Conservation (phyloP, 2,888 invertebrate genomes). For the Archaeoteleia sp. region DNA sequence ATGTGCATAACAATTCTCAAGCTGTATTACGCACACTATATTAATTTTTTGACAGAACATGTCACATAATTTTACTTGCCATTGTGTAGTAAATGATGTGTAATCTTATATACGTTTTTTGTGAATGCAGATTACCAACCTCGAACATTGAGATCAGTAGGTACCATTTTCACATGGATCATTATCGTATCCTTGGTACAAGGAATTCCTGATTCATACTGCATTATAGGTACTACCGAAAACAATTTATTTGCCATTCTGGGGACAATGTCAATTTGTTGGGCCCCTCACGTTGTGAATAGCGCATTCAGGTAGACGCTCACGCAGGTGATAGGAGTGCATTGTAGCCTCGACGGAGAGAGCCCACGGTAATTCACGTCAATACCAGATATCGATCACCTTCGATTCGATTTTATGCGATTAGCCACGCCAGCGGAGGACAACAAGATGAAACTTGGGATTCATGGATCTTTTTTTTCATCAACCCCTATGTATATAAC, state of each 20-base stretch:
- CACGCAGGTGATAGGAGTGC: not conserved
- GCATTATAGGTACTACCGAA: too few relatives aligned
- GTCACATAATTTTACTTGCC: too few relatives aligned
- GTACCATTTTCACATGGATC: too few relatives aligned
- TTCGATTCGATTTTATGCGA: conserved; percentile 65
- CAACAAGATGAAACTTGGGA: conserved; percentile 52
- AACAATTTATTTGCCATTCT: conserved; percentile 60
- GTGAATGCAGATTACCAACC: too few relatives aligned
- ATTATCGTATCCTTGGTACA: too few relatives aligned
- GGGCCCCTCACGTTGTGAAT: conserved; percentile 29
- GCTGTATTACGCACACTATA: too few relatives aligned
- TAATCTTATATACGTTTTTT: too few relatives aligned
- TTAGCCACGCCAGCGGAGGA: conserved; percentile 56
- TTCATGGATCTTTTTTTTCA: conserved; percentile 61
- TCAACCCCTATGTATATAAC: conserved; percentile 3
- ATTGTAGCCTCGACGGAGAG: not conserved
- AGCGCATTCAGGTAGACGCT: conserved; percentile 25
- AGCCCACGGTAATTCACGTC: conserved; percentile 52
- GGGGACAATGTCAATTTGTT: conserved; percentile 63
- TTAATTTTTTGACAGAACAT: too few relatives aligned
- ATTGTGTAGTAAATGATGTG: too few relatives aligned
- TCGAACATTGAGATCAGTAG: too few relatives aligned
- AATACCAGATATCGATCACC: conserved; percentile 63
- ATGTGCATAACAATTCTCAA: too few relatives aligned
- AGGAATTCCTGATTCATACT: too few relatives aligned